Evolutionary conservation across 1,140 invertebrate genomes (phyloP).

Genomic region (Conus betulinus): DNA sequence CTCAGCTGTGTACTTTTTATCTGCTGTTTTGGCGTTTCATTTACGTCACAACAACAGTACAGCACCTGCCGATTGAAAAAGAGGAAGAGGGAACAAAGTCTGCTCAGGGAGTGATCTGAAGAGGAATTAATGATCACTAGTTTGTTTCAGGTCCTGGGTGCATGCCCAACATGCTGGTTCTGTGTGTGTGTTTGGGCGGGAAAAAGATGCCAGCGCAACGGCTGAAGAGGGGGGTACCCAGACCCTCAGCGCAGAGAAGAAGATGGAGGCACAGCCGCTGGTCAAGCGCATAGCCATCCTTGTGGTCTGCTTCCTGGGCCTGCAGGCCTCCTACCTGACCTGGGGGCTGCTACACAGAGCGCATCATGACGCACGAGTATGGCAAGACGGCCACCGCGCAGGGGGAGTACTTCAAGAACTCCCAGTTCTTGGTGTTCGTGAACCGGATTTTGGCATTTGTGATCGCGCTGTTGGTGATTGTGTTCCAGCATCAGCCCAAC

Average conservation of each 20-base stretch:
- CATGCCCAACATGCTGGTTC: conserved; percentile 68
- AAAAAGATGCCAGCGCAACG: conserved; percentile 63
- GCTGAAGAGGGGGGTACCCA: conserved; percentile 55
- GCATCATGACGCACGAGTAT: conserved; percentile 85
- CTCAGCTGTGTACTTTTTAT: too few relatives aligned
- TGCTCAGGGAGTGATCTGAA: background rate
- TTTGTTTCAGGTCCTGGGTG: conserved; percentile 59
- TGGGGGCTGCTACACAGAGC: conserved; percentile 95
- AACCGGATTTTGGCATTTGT: conserved; percentile 91
- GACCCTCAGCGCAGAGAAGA: conserved; percentile 27
- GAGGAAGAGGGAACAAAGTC: too few relatives aligned
- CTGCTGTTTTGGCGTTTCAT: too few relatives aligned
- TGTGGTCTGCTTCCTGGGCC: conserved; percentile 88
- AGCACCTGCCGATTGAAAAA: too few relatives aligned
- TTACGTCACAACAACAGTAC: too few relatives aligned
- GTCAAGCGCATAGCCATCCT: conserved; percentile 71
- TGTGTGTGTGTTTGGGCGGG: conserved; percentile 82
- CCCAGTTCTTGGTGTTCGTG: conserved; percentile 96
- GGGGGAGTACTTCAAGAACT: conserved; percentile 87
- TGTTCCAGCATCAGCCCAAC: conserved; percentile 80
- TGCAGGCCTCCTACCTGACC: conserved; percentile 92
- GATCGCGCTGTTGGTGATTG: conserved; percentile 82
- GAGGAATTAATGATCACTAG: background rate
- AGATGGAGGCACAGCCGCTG: conserved; percentile 41
- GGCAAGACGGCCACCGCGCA: conserved; percentile 49